Base-by-base conservation (phyloP, 2,113 vertebrate species). In the Heloderma charlesbogerti region DNA sequence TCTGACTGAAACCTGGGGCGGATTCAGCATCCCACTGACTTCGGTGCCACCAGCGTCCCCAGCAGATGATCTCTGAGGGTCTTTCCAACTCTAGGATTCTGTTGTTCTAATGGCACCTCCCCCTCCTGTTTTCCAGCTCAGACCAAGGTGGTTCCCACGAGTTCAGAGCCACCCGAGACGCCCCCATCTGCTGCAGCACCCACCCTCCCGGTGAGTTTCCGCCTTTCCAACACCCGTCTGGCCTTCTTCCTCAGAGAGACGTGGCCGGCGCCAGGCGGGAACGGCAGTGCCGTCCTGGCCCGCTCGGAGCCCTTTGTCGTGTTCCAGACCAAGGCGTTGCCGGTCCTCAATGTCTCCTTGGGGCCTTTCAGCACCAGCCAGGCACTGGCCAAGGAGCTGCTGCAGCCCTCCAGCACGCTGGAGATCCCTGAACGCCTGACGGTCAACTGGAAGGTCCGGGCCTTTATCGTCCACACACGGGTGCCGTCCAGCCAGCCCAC, bases 361-460 rank as follows among this genome's bases (percentile, higher is more conserved):
- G 99, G 99, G 45, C 98, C 99, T 87, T 99, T 98, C 93, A 97
- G 98, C 95, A 97, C 98, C 22, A 99, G 98, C 96, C 98, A 98
- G 95, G 97, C 97, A 29, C 95, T 99, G 88, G 98, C 98, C 93
- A 98, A 98, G 95, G 99, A 99, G 92, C 93, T 99, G 57, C 98
- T 99, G 37, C 99, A 99, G 96, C 99, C 99, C 0, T 97, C 99
- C 81, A 98, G 99, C 96, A 98, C 99, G 2, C 95, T 99, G 97
- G 98, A 99, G 94, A 97, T 99, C 57, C 98, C 98, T 0, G 98
- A 98, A 88, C 97, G 98, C 93, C 96, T 99, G 93, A 99, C 99
- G 0, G 98, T 99, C 95, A 99, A 98, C 97, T 99, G 99, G 99
- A 99, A 99, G 95, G 98, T 99, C 43, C 98, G 99, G n/a, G 99